These are phyloP conservation scores for Darevskia nairensis DNA, from an alignment of 2,797 vertebrate species.

Conservation along the genomic window DNA sequence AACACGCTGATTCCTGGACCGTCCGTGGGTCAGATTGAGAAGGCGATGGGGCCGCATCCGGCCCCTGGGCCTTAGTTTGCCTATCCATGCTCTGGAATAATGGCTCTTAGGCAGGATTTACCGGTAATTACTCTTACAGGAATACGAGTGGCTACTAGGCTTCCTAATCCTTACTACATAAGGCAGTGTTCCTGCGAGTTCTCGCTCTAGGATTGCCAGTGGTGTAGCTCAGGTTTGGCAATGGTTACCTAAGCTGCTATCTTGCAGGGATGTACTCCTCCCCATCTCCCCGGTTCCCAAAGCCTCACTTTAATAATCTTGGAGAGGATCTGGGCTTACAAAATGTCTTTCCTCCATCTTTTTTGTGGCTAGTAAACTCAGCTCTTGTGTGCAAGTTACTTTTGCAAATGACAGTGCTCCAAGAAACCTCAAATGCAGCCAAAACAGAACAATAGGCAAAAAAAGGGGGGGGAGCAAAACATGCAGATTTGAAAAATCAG, in stretches of 20 bases:
- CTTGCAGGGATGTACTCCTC: neutral
- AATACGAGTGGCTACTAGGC: no score
- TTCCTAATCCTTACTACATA: no score
- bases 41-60: no score
- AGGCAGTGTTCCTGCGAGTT: neutral
- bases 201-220: neutral
- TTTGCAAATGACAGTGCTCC: neutral
- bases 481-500: neutral
- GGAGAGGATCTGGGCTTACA: neutral
- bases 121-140: no score
- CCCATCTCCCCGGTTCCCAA: neutral
- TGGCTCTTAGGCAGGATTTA: no score
- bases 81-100: no score
- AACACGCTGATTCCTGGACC: no score
- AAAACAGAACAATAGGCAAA: neutral
- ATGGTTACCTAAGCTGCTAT: neutral
- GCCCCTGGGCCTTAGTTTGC: no score
- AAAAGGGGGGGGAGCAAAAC: neutral
- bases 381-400: neutral
- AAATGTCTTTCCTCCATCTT: neutral
- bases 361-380: neutral
- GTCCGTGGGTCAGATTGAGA: rapidly evolving
- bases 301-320: neutral
- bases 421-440: neutral
- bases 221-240: neutral